phyloP scores from a whole-genome alignment of 2,113 vertebrate species.

The Noctilio leporinus region DNA sequence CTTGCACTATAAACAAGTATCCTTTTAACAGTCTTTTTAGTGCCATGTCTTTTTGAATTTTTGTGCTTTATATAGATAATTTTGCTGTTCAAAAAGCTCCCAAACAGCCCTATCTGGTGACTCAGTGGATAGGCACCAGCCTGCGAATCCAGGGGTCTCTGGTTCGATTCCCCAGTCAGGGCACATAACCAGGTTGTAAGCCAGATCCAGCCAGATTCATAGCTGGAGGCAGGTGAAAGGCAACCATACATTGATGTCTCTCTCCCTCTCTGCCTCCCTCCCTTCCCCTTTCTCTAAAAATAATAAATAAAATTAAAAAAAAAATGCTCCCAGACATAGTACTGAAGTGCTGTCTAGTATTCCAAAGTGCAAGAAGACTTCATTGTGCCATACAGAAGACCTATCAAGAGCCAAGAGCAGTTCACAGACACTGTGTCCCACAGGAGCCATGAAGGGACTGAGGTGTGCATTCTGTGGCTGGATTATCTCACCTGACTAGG shows the following conservation, averaged over 20 bases:
- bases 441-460: neutral
- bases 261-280: no score
- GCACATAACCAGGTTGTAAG: no score
- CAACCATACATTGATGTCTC: no score
- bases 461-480: neutral
- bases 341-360: neutral
- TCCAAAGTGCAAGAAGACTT: neutral
- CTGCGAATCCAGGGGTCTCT: no score
- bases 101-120: no score
- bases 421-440: neutral
- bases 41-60: neutral
- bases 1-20: neutral
- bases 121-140: no score
- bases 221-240: no score
- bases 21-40: neutral
- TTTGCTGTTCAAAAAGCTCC: neutral
- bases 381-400: neutral
- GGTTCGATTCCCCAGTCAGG: no score
- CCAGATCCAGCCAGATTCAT: no score
- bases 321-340: neutral
- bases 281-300: no score
- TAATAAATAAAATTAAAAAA: no score
- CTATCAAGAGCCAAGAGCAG: neutral
- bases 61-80: neutral
- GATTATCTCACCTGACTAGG: neutral